A percentile compares a stretch with the other conserved stretches of the same genome.
These are phyloP conservation scores for Eleutherodactylus coqui DNA, from an alignment of 2,797 vertebrate species.

Conservation along the genomic window DNA sequence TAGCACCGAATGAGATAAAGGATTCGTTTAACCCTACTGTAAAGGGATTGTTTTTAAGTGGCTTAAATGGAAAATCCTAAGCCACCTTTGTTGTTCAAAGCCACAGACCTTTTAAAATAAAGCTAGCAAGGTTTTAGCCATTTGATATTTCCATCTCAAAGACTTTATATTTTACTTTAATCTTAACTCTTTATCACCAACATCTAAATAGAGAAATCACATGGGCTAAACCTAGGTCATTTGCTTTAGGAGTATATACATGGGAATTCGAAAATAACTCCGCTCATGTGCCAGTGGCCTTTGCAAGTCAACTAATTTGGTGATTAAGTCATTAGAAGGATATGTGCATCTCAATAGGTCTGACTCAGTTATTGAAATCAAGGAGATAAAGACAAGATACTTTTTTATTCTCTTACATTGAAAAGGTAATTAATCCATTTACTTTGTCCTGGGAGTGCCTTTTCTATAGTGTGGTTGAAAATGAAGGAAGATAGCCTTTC, in stretches of 20 bases:
- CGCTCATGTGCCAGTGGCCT: constrained; percentile 81
- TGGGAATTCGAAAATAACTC: constrained; percentile 84
- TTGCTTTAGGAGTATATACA: constrained; percentile 76
- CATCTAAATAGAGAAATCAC: constrained; percentile 64
- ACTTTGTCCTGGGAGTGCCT: constrained; percentile 79
- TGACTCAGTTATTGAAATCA: constrained; percentile 84
- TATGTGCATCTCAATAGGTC: constrained; percentile 83
- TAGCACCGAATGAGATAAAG: constrained; percentile 56
- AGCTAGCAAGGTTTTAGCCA: constrained; percentile 65
- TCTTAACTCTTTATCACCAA: constrained; percentile 72
- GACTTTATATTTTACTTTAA: constrained; percentile 70
- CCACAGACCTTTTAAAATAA: constrained; percentile 67
- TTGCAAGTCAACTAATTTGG: constrained; percentile 91
- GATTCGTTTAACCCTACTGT: constrained; percentile 63
- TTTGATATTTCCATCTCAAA: constrained; percentile 70
- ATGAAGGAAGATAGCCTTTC: constrained; percentile 85
- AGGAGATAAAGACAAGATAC: constrained; percentile 81
- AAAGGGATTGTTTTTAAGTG: constrained; percentile 68
- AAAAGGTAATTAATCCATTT: constrained; percentile 95
- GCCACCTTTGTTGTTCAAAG: constrained; percentile 66
- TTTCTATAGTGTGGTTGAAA: constrained; percentile 79
- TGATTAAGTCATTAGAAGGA: constrained; percentile 93
- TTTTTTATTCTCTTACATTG: constrained; percentile 73
- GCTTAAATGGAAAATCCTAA: constrained; percentile 67
- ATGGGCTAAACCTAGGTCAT: constrained; percentile 70